Evolutionary conservation across 2,888 invertebrate species (phyloP), one percentile per base, ranked within the genome.

Genomic region (Matsumyia berberina): DNA sequence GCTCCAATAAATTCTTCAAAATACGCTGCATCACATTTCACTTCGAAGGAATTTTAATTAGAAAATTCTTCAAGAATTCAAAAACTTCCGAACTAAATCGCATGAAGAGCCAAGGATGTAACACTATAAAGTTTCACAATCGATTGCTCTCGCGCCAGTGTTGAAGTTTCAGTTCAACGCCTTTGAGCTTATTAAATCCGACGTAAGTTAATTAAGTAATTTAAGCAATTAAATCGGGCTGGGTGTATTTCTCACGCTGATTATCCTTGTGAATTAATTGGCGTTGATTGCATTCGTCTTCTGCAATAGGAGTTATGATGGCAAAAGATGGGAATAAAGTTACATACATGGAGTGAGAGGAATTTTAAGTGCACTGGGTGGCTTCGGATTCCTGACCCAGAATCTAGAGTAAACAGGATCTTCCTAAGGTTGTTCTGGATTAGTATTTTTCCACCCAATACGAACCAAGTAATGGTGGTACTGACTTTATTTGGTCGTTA

Each of bases 11-110:
- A 57, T 46, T 37, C n/a, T 49, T 49, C 44, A 35, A 70, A 62
- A 70, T 46, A 49, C 11, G 19, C 49, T 51, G 31, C 51, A 57
- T 60, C 44, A 31, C 33, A 39, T 39, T 39, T 70, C 53, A 55
- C 55, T 55, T 24, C 9, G 15, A 4, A 44, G 53, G 70, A 62
- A 70, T 62, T 78, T 78, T 64, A 78, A 78, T 78, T 78, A 70
- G 46, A 78, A 64, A 70, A 64, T 44, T 55, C 62, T 44, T 64
- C 33, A 24, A 24, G 29, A 64, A 15, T 42, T 73, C 44, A 9
- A 15, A 51, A 73, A 73, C 35, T 64, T 64, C 64, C 5, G n/a
- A 53, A 55, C 15, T 64, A 29, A 44, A 64, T 35, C 42, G 39
- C 12, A 64, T n/a, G n/a, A n/a, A 55, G 44, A 7, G 19, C 29